Percentiles rank a stretch among this genome's conserved stretches.
Conservation (phyloP, 2,797 vertebrate genomes). For the Sebastes iracundus region DNA sequence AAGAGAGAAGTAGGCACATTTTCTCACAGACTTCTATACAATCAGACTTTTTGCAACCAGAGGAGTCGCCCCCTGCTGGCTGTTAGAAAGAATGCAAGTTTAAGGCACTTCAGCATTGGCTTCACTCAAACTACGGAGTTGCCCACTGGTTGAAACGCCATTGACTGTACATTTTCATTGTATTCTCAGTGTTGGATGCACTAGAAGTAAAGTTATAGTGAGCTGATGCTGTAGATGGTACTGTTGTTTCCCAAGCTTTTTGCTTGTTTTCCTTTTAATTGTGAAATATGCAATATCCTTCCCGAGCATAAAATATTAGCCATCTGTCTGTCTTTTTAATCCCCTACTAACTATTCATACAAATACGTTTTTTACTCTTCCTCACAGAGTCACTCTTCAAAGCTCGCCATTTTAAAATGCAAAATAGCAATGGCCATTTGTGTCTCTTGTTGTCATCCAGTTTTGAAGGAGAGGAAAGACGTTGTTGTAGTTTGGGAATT, state of each 20-base stretch:
- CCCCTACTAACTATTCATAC: neutral
- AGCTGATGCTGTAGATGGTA: neutral
- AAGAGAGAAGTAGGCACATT: no score
- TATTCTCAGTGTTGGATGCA: neutral
- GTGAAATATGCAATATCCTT: fast-evolving
- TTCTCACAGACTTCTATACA: no score
- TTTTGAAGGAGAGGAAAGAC: neutral
- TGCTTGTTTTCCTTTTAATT: neutral
- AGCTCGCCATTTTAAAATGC: neutral
- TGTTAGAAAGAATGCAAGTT: no score
- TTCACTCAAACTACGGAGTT: no score
- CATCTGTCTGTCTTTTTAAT: neutral
- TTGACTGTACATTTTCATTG: neutral
- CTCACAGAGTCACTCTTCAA: neutral
- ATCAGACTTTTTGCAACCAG: no score
- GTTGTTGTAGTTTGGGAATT: neutral
- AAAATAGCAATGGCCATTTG: neutral
- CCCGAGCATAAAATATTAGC: neutral
- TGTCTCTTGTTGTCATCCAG: neutral
- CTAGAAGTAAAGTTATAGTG: neutral
- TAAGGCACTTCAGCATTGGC: no score
- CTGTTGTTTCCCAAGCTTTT: neutral
- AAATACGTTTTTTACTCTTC: neutral
- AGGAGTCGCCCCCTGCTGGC: no score
- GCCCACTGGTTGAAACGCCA: neutral